Conservation (phyloP, 2,113 vertebrate genomes). For the Octodon degus region DNA sequence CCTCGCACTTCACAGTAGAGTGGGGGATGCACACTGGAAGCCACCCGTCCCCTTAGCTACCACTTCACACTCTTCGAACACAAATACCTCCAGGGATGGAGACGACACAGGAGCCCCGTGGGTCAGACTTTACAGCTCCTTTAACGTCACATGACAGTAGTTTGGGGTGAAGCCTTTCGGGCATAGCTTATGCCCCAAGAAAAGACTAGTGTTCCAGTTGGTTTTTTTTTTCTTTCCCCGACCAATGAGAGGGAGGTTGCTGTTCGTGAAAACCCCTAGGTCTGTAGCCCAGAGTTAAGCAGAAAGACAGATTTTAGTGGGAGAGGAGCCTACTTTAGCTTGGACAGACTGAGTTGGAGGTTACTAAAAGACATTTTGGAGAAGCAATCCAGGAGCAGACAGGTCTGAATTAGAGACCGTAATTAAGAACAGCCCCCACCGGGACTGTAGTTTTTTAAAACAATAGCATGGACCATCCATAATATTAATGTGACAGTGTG, state of each 20-base stretch:
- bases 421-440: no score
- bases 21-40: accelerated
- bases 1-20: background rate
- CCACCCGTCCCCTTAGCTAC: accelerated
- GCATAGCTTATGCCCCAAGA: background rate
- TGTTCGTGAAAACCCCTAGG: background rate
- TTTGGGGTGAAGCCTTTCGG: background rate
- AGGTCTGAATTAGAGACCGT: background rate
- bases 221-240: background rate
- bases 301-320: background rate
- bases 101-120: no score
- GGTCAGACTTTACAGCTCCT: background rate
- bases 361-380: background rate
- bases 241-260: background rate
- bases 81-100: background rate
- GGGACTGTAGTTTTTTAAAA: background rate
- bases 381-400: background rate
- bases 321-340: background rate
- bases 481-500: background rate
- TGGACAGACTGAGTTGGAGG: background rate
- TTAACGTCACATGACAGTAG: accelerated
- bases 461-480: background rate
- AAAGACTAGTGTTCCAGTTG: background rate
- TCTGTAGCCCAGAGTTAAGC: background rate
- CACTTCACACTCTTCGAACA: background rate